Percentiles rank a stretch among this genome's conserved stretches.
phyloP scores from a whole-genome alignment of 2,797 vertebrate species.

The Calcarius lapponicus region DNA sequence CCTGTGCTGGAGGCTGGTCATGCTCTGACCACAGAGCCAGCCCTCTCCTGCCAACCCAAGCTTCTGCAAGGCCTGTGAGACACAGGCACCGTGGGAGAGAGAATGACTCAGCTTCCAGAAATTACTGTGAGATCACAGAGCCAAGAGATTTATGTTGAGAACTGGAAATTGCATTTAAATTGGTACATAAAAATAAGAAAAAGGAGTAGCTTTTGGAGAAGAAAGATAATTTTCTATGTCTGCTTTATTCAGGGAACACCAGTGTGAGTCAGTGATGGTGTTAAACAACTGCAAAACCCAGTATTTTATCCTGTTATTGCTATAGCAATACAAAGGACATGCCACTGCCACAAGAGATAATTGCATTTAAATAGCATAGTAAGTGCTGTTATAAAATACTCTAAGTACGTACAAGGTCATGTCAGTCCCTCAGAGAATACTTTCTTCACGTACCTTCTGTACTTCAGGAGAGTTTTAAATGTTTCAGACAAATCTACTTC shows the following conservation, averaged over 20 bases:
- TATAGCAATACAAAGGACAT: not conserved
- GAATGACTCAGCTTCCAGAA: not conserved
- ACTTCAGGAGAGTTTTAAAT: conserved; percentile 7
- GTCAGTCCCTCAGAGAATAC: not conserved
- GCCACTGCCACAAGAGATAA: not conserved
- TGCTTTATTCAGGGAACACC: not conserved
- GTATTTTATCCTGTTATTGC: not conserved
- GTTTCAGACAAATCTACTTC: conserved; percentile 32
- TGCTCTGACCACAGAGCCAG: not conserved
- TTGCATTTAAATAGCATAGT: not conserved
- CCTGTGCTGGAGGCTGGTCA: fast-evolving
- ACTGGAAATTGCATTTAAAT: not conserved
- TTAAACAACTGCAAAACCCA: not conserved
- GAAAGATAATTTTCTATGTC: not conserved
- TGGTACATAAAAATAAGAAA: not conserved
- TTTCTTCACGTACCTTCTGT: not conserved
- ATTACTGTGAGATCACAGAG: not conserved
- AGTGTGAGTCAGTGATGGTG: not conserved
- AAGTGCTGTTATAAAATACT: conserved; percentile 15
- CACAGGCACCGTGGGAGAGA: not conserved
- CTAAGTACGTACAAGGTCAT: not conserved
- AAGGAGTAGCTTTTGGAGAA: not conserved
- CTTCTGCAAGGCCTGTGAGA: fast-evolving
- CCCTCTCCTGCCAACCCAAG: fast-evolving
- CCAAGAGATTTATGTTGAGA: not conserved